Evolutionary conservation across 2,888 invertebrate genomes (phyloP).

Genomic region (Lasiommata megera): DNA sequence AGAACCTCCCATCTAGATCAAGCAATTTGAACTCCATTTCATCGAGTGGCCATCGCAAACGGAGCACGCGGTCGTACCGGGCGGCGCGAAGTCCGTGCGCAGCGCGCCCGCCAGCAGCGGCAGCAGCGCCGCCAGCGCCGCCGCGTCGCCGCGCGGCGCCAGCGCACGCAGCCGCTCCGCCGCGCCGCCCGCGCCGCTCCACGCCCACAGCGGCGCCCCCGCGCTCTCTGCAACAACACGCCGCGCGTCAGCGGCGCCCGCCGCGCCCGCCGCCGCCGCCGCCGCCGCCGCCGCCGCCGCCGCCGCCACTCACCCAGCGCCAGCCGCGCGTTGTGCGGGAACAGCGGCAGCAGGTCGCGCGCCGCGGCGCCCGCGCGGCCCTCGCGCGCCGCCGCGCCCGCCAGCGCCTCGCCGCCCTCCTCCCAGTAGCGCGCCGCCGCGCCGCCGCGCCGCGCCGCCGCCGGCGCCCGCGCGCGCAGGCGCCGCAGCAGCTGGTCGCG

Average conservation of each 20-base stretch:
- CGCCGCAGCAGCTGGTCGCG: constrained; percentile 31
- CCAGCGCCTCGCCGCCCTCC: constrained; percentile 47
- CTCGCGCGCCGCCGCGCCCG: constrained; percentile 27
- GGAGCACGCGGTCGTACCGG: constrained; percentile 60
- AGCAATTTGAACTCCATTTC: no score
- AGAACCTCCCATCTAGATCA: no score
- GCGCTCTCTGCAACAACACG: constrained; percentile 33
- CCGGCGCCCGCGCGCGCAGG: constrained; percentile 33
- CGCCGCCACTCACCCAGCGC: constrained; percentile 38
- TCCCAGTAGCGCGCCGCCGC: constrained; percentile 47
- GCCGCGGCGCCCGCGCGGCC: constrained; percentile 34
- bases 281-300: constrained; percentile 35
- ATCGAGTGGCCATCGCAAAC: no score
- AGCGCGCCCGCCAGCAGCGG: constrained; percentile 42
- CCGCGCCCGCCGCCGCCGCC: constrained; percentile 30
- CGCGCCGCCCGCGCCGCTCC: constrained; percentile 29
- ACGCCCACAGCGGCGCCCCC: constrained; percentile 42
- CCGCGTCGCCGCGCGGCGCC: constrained; percentile 17
- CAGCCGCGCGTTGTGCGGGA: constrained; percentile 44
- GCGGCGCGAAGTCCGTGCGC: constrained; percentile 25
- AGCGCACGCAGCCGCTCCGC: constrained; percentile 27
- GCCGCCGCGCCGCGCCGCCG: constrained; percentile 26
- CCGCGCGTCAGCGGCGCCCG: constrained; percentile 21
- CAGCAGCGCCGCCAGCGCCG: constrained; percentile 39
- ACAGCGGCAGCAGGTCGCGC: constrained; percentile 37